These are phyloP conservation scores for Drosophila koepferae DNA, from an alignment of 2,888 invertebrate genomes.

Conservation along the genomic window DNA sequence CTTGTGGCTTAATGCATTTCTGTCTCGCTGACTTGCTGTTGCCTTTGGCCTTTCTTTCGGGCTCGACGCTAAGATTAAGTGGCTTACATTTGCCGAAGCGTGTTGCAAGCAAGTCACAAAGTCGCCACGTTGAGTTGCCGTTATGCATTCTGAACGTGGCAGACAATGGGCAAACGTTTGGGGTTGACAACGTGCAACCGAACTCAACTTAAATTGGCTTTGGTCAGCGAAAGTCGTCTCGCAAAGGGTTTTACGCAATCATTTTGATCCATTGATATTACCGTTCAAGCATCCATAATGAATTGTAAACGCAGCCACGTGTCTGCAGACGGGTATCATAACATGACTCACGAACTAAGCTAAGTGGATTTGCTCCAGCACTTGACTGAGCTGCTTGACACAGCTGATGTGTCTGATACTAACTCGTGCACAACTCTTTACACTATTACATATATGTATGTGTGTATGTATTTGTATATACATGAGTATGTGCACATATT, in stretches of 20 bases:
- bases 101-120: constrained; percentile 46
- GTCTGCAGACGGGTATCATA: constrained; percentile 25
- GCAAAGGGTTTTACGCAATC: constrained; percentile 9
- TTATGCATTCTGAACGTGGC: constrained; percentile 62
- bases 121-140: constrained; percentile 65
- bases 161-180: constrained; percentile 36
- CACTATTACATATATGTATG: constrained; percentile 24
- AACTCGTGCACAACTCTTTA: constrained; percentile 30
- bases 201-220: constrained; percentile 61
- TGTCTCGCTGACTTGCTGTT: constrained; percentile 3
- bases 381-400: constrained; percentile 21
- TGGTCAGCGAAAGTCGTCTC: constrained; percentile 54
- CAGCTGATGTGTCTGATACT: constrained; percentile 10
- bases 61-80: constrained; percentile 70
- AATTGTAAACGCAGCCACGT: constrained; percentile 79
- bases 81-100: constrained; percentile 73
- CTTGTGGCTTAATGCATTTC: constrained; percentile 58
- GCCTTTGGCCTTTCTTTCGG: constrained; percentile 42
- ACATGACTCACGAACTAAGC: constrained; percentile 24
- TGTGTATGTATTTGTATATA: background rate
- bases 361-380: constrained; percentile 36
- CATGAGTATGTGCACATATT: background rate
- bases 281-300: constrained; percentile 66
- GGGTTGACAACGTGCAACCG: constrained; percentile 52
- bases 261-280: constrained; percentile 45